Base-by-base conservation (phyloP, 2,888 invertebrate genomes). In the Sympetrum striolatum region DNA sequence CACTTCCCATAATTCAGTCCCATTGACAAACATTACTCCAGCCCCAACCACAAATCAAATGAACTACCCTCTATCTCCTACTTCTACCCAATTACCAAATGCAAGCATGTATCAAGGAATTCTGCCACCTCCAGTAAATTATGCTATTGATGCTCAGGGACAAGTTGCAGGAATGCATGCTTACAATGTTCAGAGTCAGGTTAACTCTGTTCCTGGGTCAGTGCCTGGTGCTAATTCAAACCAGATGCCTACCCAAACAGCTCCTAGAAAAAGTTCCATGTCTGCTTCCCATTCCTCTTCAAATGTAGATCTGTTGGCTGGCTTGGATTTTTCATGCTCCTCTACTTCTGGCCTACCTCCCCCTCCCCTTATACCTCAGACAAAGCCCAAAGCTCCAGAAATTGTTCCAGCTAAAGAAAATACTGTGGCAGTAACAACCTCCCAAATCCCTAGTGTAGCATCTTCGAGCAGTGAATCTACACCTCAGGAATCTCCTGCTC, bases 261-360 rank as follows among this genome's bases (percentile, higher is more conserved):
- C 53, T 53, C 53, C 3, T 53, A 3, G 53, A 18, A 35, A 91
- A 81, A 90, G 64, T 10, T 31, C 92, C 91, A 39, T 92, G 86
- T 81, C 92, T 60, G 91, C 92, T 91, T 60, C 91, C 37, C 81
- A 91, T 90, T 81, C 92, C 90, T 90, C 92, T 82, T 95, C 95
- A 12, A 96, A 96, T 90, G 95, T 97, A 90, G 98, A 98, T 94
- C 94, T 98, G 58, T 93, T 98, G 12, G 96, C 97, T 0, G 97
- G 96, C 90, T 95, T 98, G 81, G 97, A 97, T 93, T 96, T 97
- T 60, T 86, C 86, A 37, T 35, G 37, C 60, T 86, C 86, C 10
- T n/a, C 37, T 64, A 35, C 60, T 35, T 86, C 86, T 92, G 95
- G 96, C 18, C 95, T 96, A 22, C 95, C 95, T 92, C 96, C 96